Conservation (phyloP, 1,140 invertebrate genomes). For the Euwallacea similis region DNA sequence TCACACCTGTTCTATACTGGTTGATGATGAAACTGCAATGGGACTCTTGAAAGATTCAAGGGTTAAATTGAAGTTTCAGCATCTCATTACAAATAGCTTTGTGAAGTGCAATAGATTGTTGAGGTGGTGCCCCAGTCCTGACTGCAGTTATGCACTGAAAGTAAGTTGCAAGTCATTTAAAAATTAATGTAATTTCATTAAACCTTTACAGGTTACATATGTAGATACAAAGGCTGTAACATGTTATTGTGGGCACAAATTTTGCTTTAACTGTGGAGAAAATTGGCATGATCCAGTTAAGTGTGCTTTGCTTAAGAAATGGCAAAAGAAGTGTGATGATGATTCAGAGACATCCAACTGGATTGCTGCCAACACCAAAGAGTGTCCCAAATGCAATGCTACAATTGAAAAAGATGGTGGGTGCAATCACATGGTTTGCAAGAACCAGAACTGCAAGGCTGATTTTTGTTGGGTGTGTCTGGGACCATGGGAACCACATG, state of each 20-base stretch:
- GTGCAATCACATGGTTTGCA: constrained; percentile 82
- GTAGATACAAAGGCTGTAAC: constrained; percentile 66
- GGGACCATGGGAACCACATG: constrained; percentile 78
- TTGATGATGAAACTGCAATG: constrained; percentile 73
- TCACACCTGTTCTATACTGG: constrained; percentile 60
- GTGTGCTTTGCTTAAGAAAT: constrained; percentile 68
- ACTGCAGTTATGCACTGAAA: constrained; percentile 71
- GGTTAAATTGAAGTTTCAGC: constrained; percentile 71
- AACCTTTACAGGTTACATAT: constrained; percentile 53
- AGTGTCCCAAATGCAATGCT: constrained; percentile 76
- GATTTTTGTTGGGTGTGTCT: constrained; percentile 83
- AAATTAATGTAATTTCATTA: neutral
- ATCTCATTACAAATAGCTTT: constrained; percentile 77
- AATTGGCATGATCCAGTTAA: constrained; percentile 79
- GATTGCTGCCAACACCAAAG: constrained; percentile 81
- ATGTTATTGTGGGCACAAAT: constrained; percentile 67
- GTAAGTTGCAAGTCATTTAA: constrained; percentile 50
- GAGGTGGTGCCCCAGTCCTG: constrained; percentile 73
- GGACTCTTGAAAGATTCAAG: constrained; percentile 64
- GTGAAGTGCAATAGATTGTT: constrained; percentile 73
- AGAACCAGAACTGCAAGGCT: constrained; percentile 74
- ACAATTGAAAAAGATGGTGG: constrained; percentile 78
- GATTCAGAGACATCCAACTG: constrained; percentile 81
- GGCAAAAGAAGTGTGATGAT: constrained; percentile 81
- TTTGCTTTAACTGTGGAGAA: constrained; percentile 74